Evolutionary conservation across 2,888 invertebrate species (phyloP).

Genomic region (Chaetogeoica ovagalla): DNA sequence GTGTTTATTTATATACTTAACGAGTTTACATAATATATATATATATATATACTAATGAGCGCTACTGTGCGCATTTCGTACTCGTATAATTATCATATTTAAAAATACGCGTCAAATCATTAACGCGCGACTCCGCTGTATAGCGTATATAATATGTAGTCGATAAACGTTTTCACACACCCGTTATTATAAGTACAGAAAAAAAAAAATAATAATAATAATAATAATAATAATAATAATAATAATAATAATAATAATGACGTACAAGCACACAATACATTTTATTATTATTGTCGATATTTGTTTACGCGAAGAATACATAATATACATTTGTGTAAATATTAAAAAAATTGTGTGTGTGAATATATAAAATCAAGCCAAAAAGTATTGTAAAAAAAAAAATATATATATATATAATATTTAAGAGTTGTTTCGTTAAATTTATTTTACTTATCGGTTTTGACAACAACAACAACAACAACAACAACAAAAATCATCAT

Average conservation of each 20-base stretch:
- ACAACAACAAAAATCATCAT: too few species aligned
- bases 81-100: slow-evolving; percentile 10
- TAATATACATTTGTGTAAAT: too few species aligned
- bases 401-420: too few species aligned
- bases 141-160: not conserved
- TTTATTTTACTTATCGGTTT: too few species aligned
- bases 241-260: too few species aligned
- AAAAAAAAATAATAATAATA: not conserved
- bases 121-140: not conserved
- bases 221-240: too few species aligned
- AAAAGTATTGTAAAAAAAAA: too few species aligned
- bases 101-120: slow-evolving; percentile 3
- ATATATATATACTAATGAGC: too few species aligned
- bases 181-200: not conserved
- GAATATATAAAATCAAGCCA: too few species aligned
- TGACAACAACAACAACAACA: too few species aligned
- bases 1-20: not conserved
- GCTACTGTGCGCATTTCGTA: slow-evolving; percentile 2
- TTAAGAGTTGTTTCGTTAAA: too few species aligned
- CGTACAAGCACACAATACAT: not conserved
- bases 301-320: not conserved
- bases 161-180: not conserved
- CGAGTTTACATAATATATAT: not conserved
- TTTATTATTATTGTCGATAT: not conserved
- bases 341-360: too few species aligned